Evolutionary conservation across 2,797 vertebrate genomes (phyloP).

Genomic region (Pteronotus mesoamericanus): DNA sequence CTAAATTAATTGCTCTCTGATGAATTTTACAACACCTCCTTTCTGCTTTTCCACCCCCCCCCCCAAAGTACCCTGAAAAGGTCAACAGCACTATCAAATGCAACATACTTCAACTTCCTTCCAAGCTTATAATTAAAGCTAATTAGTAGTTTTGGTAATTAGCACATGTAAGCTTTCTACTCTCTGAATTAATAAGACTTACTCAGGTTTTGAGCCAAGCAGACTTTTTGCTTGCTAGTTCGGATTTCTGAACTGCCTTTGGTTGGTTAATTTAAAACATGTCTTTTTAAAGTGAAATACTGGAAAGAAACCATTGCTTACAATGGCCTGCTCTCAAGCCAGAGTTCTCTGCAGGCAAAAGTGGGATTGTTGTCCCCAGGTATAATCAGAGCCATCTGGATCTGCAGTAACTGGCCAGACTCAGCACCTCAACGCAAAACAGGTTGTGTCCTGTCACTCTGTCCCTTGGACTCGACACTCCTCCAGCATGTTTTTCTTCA

Average conservation of each 20-base stretch:
- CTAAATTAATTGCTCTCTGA: slow-evolving; percentile 80
- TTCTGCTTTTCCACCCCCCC: slow-evolving; percentile 59
- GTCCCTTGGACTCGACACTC: background rate
- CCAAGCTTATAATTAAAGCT: slow-evolving; percentile 80
- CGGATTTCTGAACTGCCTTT: slow-evolving; percentile 48
- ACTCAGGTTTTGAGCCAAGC: slow-evolving; percentile 54
- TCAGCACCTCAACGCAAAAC: background rate
- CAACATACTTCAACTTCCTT: slow-evolving; percentile 76
- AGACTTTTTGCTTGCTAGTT: slow-evolving; percentile 36
- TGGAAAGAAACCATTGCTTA: background rate
- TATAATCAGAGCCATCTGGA: background rate
- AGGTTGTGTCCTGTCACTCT: background rate
- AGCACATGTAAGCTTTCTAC: slow-evolving; percentile 72
- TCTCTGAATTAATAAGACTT: slow-evolving; percentile 75
- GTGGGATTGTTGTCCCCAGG: background rate
- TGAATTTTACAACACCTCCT: slow-evolving; percentile 77
- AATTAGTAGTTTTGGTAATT: slow-evolving; percentile 79
- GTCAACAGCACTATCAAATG: slow-evolving; percentile 76
- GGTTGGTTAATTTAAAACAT: slow-evolving; percentile 16
- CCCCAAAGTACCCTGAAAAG: slow-evolving; percentile 74
- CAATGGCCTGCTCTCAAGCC: background rate
- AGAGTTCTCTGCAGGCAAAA: background rate
- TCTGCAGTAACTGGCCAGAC: background rate
- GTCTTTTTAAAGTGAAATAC: background rate
- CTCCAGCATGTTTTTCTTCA: background rate